A percentile compares a stretch with the other conserved stretches of the same genome.
Conservation (phyloP, 2,797 vertebrate genomes). For the Acanthurus tractus region DNA sequence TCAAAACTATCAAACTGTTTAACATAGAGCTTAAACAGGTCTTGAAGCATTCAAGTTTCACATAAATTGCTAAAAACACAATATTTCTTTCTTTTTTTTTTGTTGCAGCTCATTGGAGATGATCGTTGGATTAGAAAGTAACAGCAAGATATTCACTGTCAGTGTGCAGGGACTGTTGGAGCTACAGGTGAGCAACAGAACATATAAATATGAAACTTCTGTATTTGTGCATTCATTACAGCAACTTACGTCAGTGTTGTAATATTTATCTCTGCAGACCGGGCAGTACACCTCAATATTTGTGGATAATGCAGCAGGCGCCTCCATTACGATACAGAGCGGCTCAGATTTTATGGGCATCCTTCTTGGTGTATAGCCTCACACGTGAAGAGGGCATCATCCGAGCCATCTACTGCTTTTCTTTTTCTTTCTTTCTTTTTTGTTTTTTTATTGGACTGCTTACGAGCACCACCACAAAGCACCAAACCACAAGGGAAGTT, state of each 20-base stretch:
- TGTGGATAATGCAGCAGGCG: conserved; percentile 93
- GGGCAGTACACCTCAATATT: conserved; percentile 97
- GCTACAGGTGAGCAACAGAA: conserved; percentile 89
- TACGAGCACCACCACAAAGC: conserved; percentile 52
- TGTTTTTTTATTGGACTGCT: conserved; percentile 64
- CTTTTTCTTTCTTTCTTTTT: conserved; percentile 22
- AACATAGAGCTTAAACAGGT: neutral
- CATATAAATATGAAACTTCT: neutral
- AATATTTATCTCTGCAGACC: conserved; percentile 77
- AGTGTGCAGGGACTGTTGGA: conserved; percentile 94
- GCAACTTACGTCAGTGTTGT: conserved; percentile 6
- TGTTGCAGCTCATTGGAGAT: conserved; percentile 92
- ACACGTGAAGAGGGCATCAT: conserved; percentile 16
- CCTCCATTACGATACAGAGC: conserved; percentile 91
- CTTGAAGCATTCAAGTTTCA: conserved; percentile 12
- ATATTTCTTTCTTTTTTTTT: conserved; percentile 11
- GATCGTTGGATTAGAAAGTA: conserved; percentile 93
- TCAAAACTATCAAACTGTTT: neutral
- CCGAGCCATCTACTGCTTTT: conserved; percentile 51
- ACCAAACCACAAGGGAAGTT: conserved; percentile 61
- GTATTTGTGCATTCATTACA: neutral
- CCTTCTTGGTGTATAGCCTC: conserved; percentile 89
- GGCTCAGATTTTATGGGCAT: conserved; percentile 96
- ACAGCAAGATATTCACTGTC: conserved; percentile 94
- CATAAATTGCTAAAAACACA: conserved; percentile 4